Base-by-base conservation (phyloP, 2,888 invertebrate species). In the Chaitophorus viminalis region DNA sequence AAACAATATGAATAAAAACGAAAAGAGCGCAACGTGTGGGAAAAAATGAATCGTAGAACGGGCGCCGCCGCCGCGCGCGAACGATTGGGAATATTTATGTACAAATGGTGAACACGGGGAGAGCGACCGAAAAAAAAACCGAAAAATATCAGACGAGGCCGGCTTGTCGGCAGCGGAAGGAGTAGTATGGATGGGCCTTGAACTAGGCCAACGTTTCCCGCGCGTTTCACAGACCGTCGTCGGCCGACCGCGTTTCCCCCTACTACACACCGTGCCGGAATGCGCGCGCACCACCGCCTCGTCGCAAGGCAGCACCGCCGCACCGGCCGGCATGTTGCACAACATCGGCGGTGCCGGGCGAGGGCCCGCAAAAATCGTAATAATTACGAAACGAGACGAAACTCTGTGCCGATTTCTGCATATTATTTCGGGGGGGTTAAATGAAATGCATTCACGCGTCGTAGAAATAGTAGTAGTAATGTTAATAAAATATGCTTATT, bases 201-300 rank as follows among this genome's bases (percentile, higher is more conserved):
- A 87, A 87, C 87, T 81, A 87, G 87, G 87, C 87, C 87, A 87
- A 74, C 33, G 87, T 87, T 87, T 81, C 87, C 87, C 87, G 87
- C 87, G 87, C 87, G 81, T 36, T 84, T 84, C 65, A 54, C 65
- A 11, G n/a, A n/a, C n/a, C n/a, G n/a, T 21, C 39, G 54, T 29
- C 72, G n/a, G 46, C 31, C 81, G 81, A 1, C 68, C 14, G 3
- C 52, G 52, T 52, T 78, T 25, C 31, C 52, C 79, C 70, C 78
- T 2, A 52, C 70, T 60, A 31, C 54, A 52, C 52, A 9, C 18
- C 46, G 29, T 9, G 65, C 18, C 65, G 65, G 17, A 46, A n/a
- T 79, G 78, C 79, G 78, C 78, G 83, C 83, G 75, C 83, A 29
- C n/a, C 70, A 17, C 70, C 70, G 29, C 31, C 11, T 60, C 21